phyloP scores from a whole-genome alignment of 2,113 vertebrate species.

The Austrofundulus limnaeus region DNA sequence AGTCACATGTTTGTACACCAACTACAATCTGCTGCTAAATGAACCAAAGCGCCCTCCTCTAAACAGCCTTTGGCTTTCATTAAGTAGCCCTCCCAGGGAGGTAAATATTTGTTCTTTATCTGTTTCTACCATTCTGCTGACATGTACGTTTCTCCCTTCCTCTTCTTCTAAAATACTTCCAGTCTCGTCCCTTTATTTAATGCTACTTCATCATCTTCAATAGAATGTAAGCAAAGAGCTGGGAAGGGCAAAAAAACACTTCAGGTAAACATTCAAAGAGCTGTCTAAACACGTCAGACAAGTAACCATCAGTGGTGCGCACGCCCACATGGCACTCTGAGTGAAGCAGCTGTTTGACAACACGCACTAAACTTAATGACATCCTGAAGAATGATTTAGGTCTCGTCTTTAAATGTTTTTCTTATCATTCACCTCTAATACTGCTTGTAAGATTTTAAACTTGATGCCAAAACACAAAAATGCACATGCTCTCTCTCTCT shows the following conservation, averaged over 20 bases:
- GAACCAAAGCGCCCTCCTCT: conserved; percentile 28
- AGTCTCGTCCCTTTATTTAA: conserved; percentile 2
- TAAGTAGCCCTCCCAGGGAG: conserved; percentile 42
- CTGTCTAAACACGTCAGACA: too few relatives aligned
- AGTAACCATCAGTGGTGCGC: too few relatives aligned
- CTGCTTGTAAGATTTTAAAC: too few relatives aligned
- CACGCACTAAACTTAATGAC: too few relatives aligned
- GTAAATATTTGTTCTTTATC: conserved; percentile 70
- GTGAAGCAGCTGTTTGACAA: too few relatives aligned
- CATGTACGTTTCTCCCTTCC: conserved; percentile 15
- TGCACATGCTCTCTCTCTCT: too few relatives aligned
- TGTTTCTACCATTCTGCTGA: conserved; percentile 47
- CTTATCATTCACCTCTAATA: too few relatives aligned
- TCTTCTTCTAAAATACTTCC: neutral
- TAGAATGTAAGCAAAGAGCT: conserved; percentile 35
- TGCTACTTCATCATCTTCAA: conserved; percentile 10
- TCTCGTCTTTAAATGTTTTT: too few relatives aligned
- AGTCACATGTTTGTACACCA: conserved; percentile 46
- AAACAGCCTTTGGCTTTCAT: conserved; percentile 58
- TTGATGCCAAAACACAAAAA: too few relatives aligned
- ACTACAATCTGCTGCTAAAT: conserved; percentile 49
- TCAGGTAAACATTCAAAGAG: neutral
- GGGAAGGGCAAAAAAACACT: conserved; percentile 40
- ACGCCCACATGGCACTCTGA: too few relatives aligned
- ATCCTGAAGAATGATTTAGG: too few relatives aligned